A percentile compares a stretch with the other conserved stretches of the same genome.
These are phyloP conservation scores for Euglossa dilemma DNA, from an alignment of 1,140 invertebrate genomes.

Conservation along the genomic window DNA sequence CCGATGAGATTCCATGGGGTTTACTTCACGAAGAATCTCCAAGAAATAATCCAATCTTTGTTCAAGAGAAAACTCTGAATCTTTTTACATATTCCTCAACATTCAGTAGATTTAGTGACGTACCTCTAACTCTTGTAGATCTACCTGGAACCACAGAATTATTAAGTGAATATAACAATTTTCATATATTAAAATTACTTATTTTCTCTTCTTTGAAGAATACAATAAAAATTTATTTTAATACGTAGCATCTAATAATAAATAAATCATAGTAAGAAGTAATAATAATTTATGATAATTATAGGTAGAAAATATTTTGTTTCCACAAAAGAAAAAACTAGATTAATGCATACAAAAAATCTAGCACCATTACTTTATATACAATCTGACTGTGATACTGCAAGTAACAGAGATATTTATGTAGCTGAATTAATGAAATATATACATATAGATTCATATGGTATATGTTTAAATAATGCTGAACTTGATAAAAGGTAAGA, in stretches of 20 bases:
- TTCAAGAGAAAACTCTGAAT: conserved; percentile 84
- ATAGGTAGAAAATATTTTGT: conserved; percentile 83
- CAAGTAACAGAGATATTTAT: conserved; percentile 89
- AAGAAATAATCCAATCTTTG: conserved; percentile 89
- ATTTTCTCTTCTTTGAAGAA: background rate
- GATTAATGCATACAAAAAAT: conserved; percentile 79
- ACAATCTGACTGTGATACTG: conserved; percentile 91
- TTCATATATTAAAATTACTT: background rate
- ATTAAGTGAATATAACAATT: conserved; percentile 72
- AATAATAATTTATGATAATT: background rate
- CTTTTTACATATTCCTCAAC: conserved; percentile 92
- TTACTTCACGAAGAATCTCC: conserved; percentile 94
- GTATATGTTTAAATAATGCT: conserved; percentile 88
- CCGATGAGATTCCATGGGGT: conserved; percentile 86
- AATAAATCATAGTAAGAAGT: background rate
- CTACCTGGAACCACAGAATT: conserved; percentile 85
- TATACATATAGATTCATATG: conserved; percentile 89
- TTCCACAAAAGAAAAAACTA: conserved; percentile 84
- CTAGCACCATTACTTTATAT: conserved; percentile 89
- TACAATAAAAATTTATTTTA: background rate
- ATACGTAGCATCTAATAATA: background rate
- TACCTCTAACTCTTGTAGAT: conserved; percentile 89
- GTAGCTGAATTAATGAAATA: conserved; percentile 89
- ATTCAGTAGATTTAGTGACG: conserved; percentile 89
- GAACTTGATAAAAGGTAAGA: conserved; percentile 85